Evolutionary conservation across 2,797 vertebrate species (phyloP), one percentile per base, ranked within the genome.

Genomic region (Sardinella longiceps): DNA sequence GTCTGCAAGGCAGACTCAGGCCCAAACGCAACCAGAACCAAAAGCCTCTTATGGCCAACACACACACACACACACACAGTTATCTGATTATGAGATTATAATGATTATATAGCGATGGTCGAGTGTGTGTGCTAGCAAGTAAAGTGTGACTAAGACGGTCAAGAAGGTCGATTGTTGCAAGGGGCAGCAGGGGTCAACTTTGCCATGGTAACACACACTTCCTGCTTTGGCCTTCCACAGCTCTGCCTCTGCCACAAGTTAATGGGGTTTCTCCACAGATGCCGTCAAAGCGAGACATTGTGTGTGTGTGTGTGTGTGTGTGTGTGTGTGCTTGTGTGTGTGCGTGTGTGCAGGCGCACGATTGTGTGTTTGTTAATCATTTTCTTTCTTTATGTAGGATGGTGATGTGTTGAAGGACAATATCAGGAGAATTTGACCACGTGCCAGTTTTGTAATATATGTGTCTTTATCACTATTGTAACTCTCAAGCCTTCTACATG

Each of bases 111-210:
- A 43, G 37, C 70, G 1, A 39, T 23, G 33, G 20, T 5, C 1
- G 66, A 39, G 37, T 74, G 90, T 84, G 90, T 84, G 84, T 86
- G 20, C 23, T n/a, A 58, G 5, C 25, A 89, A 83, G 81, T 33
- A 74, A 6, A 10, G 5, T 77, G 14, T 23, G 30, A 6, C 63
- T 33, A 15, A 70, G 63, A 70, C 37, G 37, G 70, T 77, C 70
- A 23, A 77, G 37, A 77, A 39, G 70, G 70, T 15, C 1, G 18
- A 18, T 39, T 70, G 30, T 70, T 43, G 37, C 28, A 18, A 23
- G 70, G 33, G 37, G 20, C 18, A 77, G 37, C 20, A 77, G 70
- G 70, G 70, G 70, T 77, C 70, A 77, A 39, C 33, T 77, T 77
- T 33, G 18, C 70, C 70, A 77, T 77, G 15, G 33, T 74, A 74